phyloP scores from a whole-genome alignment of 2,797 vertebrate genomes.

The Amazona finschi region DNA sequence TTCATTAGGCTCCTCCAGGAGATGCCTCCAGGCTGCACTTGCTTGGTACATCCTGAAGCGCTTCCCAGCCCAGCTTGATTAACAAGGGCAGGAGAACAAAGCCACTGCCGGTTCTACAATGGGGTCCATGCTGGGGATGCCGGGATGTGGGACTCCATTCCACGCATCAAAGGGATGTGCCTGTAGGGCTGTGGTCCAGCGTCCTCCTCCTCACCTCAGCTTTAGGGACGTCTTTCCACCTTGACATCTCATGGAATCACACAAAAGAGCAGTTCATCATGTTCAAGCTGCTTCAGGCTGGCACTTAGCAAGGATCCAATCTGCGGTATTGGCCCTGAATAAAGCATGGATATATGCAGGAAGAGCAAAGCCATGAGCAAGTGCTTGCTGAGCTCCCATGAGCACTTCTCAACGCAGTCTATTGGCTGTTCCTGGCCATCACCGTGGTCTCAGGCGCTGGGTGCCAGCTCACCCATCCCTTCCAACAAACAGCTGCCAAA shows the following conservation, averaged over 20 bases:
- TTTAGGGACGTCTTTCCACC: not conserved
- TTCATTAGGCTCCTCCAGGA: not conserved
- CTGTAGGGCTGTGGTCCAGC: not conserved
- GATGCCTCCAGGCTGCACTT: not conserved
- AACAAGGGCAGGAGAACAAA: not conserved
- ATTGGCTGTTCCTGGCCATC: not conserved
- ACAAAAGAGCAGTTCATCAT: rapidly evolving
- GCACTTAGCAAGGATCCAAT: not conserved
- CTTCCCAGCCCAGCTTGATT: not conserved
- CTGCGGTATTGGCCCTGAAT: not conserved
- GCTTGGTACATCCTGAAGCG: not conserved
- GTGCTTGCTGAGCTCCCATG: rapidly evolving
- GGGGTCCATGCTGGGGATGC: rapidly evolving
- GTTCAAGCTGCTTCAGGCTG: not conserved
- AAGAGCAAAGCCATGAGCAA: not conserved
- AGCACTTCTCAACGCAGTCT: not conserved
- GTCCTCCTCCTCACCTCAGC: not conserved
- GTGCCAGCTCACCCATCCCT: not conserved
- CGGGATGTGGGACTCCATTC: rapidly evolving
- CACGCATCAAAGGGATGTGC: rapidly evolving
- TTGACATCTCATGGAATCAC: not conserved
- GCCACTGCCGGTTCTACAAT: rapidly evolving
- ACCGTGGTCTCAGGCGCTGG: rapidly evolving
- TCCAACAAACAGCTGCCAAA: not conserved
- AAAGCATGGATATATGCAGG: rapidly evolving